A percentile compares a stretch with the other conserved stretches of the same genome.
These are phyloP conservation scores for Perca fluviatilis DNA, from an alignment of 2,113 vertebrate genomes.

Conservation along the genomic window DNA sequence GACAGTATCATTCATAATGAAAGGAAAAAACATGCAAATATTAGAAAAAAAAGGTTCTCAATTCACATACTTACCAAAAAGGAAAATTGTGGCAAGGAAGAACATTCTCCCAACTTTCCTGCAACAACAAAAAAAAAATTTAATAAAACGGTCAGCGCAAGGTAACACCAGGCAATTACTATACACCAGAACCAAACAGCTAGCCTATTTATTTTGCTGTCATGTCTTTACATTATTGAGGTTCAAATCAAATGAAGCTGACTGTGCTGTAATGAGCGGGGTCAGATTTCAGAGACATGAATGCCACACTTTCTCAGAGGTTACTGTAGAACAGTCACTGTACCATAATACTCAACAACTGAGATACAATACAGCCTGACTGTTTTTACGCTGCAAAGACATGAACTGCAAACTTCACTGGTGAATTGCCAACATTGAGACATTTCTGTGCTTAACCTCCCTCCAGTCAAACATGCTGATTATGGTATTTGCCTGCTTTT, in stretches of 20 bases:
- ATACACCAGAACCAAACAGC: not conserved
- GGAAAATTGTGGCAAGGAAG: slow-evolving; percentile 65
- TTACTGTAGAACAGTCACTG: slow-evolving; percentile 36
- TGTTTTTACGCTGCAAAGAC: slow-evolving; percentile 42
- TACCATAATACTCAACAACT: slow-evolving; percentile 26
- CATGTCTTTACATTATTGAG: not conserved
- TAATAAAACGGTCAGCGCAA: not conserved
- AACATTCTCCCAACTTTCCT: slow-evolving; percentile 72
- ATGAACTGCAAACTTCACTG: slow-evolving; percentile 68
- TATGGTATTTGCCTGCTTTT: not conserved
- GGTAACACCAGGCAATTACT: not conserved
- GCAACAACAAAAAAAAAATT: not conserved
- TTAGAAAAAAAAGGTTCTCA: not conserved
- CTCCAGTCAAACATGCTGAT: not conserved
- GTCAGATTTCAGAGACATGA: slow-evolving; percentile 43
- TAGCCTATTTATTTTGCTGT: not conserved
- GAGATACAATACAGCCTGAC: slow-evolving; percentile 27
- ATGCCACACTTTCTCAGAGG: slow-evolving; percentile 38
- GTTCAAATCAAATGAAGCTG: slow-evolving; percentile 43
- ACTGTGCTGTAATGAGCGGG: slow-evolving; percentile 25
- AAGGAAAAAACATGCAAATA: not conserved
- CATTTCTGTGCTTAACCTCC: slow-evolving; percentile 48
- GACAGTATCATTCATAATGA: not conserved
- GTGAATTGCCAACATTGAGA: slow-evolving; percentile 62
- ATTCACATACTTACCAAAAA: slow-evolving; percentile 75